Percentiles rank a stretch among this genome's conserved stretches.
phyloP scores from a whole-genome alignment of 2,113 vertebrate species.

The Apistogramma diplotaenia region DNA sequence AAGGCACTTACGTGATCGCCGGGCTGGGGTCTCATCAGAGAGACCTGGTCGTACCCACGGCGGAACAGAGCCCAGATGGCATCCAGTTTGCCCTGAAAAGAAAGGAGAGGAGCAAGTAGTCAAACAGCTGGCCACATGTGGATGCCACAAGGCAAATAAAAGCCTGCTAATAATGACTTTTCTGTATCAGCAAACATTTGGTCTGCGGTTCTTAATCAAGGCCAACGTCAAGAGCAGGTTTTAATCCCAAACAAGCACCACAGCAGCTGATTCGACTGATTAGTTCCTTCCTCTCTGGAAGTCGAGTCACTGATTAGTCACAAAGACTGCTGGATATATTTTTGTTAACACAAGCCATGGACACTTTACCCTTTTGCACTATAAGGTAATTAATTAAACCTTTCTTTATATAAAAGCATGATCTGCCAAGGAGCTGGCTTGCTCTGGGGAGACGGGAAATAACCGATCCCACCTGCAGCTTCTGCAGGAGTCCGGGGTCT shows the following conservation, averaged over 20 bases:
- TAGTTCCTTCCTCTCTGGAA: constrained; percentile 13
- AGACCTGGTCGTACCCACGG: constrained; percentile 87
- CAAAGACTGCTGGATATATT: background rate
- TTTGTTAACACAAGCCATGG: background rate
- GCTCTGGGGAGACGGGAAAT: background rate
- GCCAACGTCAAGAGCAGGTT: background rate
- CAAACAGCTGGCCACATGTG: constrained; percentile 12
- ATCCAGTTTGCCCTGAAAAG: constrained; percentile 86
- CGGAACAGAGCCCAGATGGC: constrained; percentile 86
- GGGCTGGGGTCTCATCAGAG: constrained; percentile 87
- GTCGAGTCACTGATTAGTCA: constrained; percentile 14
- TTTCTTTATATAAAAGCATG: background rate
- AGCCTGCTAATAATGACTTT: background rate
- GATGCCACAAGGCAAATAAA: background rate
- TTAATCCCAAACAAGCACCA: constrained; percentile 10
- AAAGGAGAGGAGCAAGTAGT: background rate
- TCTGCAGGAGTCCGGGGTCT: background rate
- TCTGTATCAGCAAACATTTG: constrained; percentile 18
- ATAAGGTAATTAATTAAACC: background rate
- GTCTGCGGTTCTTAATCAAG: background rate
- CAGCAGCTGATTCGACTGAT: constrained; percentile 8
- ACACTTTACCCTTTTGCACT: background rate
- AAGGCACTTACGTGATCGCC: constrained; percentile 84
- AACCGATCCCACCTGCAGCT: background rate
- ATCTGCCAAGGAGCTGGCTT: background rate